Conservation (phyloP, 2,797 vertebrate species). For the Anguilla marmorata region DNA sequence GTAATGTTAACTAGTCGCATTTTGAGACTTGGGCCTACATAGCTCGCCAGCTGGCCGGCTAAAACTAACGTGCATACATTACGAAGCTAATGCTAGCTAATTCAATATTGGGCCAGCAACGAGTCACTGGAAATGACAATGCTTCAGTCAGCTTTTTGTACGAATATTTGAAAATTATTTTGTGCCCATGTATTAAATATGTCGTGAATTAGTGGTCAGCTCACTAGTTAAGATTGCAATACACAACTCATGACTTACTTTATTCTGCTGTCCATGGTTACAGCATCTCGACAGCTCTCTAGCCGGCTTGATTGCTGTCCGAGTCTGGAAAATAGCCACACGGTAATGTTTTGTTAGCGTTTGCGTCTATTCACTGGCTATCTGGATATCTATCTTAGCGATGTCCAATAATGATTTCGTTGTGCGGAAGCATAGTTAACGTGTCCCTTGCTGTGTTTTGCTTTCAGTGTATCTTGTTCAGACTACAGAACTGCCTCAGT, state of each 20-base stretch:
- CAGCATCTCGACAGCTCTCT: slow-evolving; percentile 79
- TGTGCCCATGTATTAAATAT: not conserved
- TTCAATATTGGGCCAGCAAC: not conserved
- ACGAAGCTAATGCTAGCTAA: not conserved
- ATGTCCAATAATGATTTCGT: slow-evolving; percentile 13
- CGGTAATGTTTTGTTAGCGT: slow-evolving; percentile 26
- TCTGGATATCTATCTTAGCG: slow-evolving; percentile 49
- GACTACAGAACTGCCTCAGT: slow-evolving; percentile 50
- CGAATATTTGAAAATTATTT: not conserved
- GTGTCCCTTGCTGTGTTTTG: slow-evolving; percentile 22
- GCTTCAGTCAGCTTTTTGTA: not conserved
- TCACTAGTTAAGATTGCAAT: not conserved
- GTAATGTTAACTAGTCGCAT: not conserved
- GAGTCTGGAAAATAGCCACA: slow-evolving; percentile 39
- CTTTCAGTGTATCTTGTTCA: slow-evolving; percentile 28
- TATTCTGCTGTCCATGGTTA: slow-evolving; percentile 91
- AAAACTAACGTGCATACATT: not conserved
- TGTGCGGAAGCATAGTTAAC: not conserved
- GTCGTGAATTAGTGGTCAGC: not conserved
- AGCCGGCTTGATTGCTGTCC: slow-evolving; percentile 56
- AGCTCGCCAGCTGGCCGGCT: not conserved
- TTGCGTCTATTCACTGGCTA: slow-evolving; percentile 8
- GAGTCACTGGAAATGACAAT: not conserved
- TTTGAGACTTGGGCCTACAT: not conserved
- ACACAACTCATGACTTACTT: slow-evolving; percentile 74